These are phyloP conservation scores for Aricia agestis DNA, from an alignment of 1,140 invertebrate species.

Conservation along the genomic window DNA sequence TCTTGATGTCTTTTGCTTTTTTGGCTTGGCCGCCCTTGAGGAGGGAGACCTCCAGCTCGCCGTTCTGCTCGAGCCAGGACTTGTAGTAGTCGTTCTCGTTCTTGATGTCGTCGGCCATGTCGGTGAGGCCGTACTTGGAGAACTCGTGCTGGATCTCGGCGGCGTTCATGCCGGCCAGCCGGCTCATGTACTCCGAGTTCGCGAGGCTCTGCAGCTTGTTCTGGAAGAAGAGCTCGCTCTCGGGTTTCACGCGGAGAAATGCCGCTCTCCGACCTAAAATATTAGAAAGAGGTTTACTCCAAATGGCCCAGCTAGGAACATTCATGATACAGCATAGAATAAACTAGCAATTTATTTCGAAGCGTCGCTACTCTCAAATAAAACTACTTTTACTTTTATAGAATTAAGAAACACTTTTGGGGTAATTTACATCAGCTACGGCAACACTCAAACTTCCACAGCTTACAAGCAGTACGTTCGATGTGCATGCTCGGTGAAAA, in stretches of 20 bases:
- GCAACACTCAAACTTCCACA: background rate
- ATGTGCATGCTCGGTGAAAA: conserved; percentile 11
- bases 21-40: conserved; percentile 54
- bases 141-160: conserved; percentile 58
- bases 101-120: conserved; percentile 40
- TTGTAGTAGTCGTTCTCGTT: conserved; percentile 70
- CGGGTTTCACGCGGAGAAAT: conserved; percentile 60
- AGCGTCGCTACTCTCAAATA: background rate
- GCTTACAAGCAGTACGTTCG: background rate
- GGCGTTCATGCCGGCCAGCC: conserved; percentile 56
- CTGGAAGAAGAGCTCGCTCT: conserved; percentile 64
- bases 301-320: background rate
- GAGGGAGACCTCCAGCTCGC: conserved; percentile 68
- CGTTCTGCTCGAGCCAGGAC: conserved; percentile 70
- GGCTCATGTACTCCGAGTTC: conserved; percentile 55
- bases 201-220: conserved; percentile 56
- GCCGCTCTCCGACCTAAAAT: conserved; percentile 46
- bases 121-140: conserved; percentile 56
- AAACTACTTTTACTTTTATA: background rate
- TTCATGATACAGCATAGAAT: background rate
- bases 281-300: conserved; percentile 21
- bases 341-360: background rate
- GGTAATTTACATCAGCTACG: background rate
- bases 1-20: conserved; percentile 43
- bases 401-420: background rate